Evolutionary conservation across 2,113 vertebrate species (phyloP).

Genomic region (Antechinus flavipes): DNA sequence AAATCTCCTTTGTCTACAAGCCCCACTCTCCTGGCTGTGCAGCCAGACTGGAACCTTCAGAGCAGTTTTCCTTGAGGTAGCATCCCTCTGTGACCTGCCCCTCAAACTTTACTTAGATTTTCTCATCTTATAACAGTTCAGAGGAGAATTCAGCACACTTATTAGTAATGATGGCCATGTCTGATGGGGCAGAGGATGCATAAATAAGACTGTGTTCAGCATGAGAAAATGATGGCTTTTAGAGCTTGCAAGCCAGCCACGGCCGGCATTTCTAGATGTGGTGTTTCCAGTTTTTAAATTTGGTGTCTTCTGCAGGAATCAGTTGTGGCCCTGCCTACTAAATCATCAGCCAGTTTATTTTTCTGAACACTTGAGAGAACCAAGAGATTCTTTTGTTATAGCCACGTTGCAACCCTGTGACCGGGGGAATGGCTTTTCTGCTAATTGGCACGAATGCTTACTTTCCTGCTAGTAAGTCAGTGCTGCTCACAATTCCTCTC

Average conservation of each 20-base stretch:
- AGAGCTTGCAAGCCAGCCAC: slow-evolving; percentile 1
- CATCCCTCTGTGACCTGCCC: background rate
- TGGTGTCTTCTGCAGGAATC: background rate
- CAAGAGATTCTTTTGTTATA: slow-evolving; percentile 60
- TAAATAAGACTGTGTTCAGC: too few species aligned
- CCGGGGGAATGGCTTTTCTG: slow-evolving; percentile 66
- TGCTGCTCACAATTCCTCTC: slow-evolving; percentile 74
- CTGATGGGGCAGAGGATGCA: background rate
- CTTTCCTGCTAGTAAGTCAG: slow-evolving; percentile 79
- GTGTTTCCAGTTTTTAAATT: background rate
- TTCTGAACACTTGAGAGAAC: slow-evolving; percentile 51
- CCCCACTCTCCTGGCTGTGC: background rate
- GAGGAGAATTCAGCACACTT: background rate
- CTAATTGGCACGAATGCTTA: slow-evolving; percentile 82
- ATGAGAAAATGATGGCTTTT: slow-evolving; percentile 31
- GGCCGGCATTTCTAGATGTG: background rate
- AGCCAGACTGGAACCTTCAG: background rate
- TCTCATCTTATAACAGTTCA: background rate
- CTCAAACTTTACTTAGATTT: background rate
- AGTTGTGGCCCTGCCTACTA: background rate
- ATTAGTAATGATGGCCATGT: background rate
- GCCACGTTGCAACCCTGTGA: slow-evolving; percentile 14
- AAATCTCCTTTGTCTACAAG: background rate
- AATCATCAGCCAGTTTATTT: slow-evolving; percentile 7
- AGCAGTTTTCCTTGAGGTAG: background rate